phyloP scores from a whole-genome alignment of 2,888 invertebrate species.

The Synanthedon tipuliformis region DNA sequence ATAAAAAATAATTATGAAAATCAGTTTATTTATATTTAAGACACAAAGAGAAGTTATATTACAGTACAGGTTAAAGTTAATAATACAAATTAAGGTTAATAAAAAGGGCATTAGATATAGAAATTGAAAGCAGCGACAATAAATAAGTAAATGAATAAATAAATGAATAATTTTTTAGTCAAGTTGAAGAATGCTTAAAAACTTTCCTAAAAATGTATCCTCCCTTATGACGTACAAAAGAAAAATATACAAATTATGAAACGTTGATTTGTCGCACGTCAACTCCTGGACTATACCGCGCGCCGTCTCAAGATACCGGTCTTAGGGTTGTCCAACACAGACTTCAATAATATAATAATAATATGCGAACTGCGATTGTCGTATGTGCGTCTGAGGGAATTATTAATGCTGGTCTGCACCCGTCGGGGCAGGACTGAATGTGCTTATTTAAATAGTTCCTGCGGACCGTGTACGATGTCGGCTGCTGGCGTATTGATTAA shows the following conservation, averaged over 20 bases:
- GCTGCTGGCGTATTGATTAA: slow-evolving; percentile 35
- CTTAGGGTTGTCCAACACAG: slow-evolving; percentile 58
- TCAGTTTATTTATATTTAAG: too few relatives aligned
- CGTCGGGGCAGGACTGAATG: slow-evolving; percentile 22
- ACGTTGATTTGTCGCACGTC: slow-evolving; percentile 1
- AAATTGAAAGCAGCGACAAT: too few relatives aligned
- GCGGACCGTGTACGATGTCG: slow-evolving; percentile 32
- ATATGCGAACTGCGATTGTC: slow-evolving; percentile 53
- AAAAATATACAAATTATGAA: background rate
- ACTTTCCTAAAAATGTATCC: too few relatives aligned
- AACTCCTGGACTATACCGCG: slow-evolving; percentile 30
- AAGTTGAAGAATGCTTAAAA: too few relatives aligned
- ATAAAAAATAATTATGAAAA: too few relatives aligned
- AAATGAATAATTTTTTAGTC: too few relatives aligned
- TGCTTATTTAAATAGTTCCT: slow-evolving; percentile 49
- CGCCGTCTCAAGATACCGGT: slow-evolving; percentile 41
- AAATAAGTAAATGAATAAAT: too few relatives aligned
- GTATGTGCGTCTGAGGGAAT: slow-evolving; percentile 65
- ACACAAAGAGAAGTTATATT: too few relatives aligned
- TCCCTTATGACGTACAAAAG: background rate
- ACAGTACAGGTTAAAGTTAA: too few relatives aligned
- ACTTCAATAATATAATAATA: slow-evolving; percentile 59
- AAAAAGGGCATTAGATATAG: too few relatives aligned
- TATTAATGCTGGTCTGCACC: slow-evolving; percentile 55
- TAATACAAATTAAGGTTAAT: too few relatives aligned